A percentile compares a stretch with the other conserved stretches of the same genome.
Evolutionary conservation across 2,797 vertebrate genomes (phyloP).

Genomic region (Urocyon cinereoargenteus): DNA sequence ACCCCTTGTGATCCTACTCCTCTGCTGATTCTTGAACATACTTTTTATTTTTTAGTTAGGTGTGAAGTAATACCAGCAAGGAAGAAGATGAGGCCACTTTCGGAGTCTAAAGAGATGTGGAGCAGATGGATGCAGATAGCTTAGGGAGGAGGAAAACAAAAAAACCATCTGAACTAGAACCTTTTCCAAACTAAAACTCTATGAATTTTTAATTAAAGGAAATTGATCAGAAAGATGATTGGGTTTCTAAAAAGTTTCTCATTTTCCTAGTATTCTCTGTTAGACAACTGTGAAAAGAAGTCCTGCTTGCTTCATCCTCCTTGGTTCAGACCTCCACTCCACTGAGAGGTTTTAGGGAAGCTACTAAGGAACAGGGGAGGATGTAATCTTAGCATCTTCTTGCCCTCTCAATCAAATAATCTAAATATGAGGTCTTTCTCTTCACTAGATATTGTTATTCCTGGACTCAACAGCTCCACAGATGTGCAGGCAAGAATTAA

Average conservation of each 20-base stretch:
- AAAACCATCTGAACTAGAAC: neutral
- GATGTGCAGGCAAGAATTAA: constrained; percentile 98
- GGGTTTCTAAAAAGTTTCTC: neutral
- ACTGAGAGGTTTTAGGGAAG: constrained; percentile 6
- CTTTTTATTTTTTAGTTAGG: neutral
- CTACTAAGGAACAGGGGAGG: neutral
- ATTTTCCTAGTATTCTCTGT: neutral
- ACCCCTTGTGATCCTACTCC: neutral
- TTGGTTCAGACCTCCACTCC: neutral
- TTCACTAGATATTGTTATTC: constrained; percentile 97
- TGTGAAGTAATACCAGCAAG: neutral
- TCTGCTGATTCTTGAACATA: neutral
- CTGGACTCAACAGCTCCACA: constrained; percentile 96
- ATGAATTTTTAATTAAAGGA: constrained; percentile 46
- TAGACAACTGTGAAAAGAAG: neutral
- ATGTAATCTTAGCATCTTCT: neutral
- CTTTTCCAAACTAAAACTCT: neutral
- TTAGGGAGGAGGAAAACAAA: neutral
- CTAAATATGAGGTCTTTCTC: constrained; percentile 67
- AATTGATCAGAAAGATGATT: neutral
- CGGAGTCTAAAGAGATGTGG: neutral
- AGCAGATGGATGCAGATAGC: neutral
- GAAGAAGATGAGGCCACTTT: neutral
- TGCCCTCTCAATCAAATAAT: neutral
- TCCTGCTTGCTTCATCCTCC: neutral